These are phyloP conservation scores for Drosophila basisetae DNA, from an alignment of 2,888 invertebrate genomes.

Conservation along the genomic window DNA sequence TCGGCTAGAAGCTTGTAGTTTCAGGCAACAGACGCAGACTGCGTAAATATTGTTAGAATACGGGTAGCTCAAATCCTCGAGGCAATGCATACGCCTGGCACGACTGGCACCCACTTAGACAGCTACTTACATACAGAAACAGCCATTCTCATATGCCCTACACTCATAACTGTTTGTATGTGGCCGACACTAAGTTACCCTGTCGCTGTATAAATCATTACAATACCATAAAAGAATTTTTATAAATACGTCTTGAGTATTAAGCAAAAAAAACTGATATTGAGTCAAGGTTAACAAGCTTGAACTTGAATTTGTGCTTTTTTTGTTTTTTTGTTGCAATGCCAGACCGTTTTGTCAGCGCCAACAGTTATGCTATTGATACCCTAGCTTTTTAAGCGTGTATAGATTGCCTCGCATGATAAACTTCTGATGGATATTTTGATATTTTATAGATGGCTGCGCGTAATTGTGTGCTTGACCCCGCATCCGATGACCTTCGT, in stretches of 20 bases:
- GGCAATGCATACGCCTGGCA: slow-evolving; percentile 11
- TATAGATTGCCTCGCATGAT: slow-evolving; percentile 14
- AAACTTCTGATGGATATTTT: slow-evolving; percentile 39
- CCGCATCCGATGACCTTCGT: slow-evolving; percentile 46
- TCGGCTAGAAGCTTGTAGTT: slow-evolving; percentile 56
- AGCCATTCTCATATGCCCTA: slow-evolving; percentile 47
- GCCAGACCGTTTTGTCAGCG: background rate
- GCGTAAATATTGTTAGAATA: slow-evolving; percentile 62
- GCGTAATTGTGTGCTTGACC: slow-evolving; percentile 53
- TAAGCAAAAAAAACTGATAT: background rate
- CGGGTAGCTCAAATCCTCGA: slow-evolving; percentile 18
- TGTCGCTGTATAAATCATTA: slow-evolving; percentile 3
- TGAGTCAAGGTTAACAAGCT: background rate
- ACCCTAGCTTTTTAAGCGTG: background rate
- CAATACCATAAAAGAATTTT: background rate
- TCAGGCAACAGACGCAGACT: slow-evolving; percentile 48
- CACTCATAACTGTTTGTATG: slow-evolving; percentile 3
- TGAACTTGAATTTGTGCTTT: background rate
- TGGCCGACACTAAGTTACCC: slow-evolving; percentile 31
- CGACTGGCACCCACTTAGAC: slow-evolving; percentile 55
- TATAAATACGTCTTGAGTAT: background rate
- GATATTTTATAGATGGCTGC: slow-evolving; percentile 64
- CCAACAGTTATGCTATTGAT: background rate
- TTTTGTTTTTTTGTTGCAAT: background rate
- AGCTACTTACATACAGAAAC: slow-evolving; percentile 57